Evolutionary conservation across 2,888 invertebrate genomes (phyloP).

Genomic region (Catocala sponsa): DNA sequence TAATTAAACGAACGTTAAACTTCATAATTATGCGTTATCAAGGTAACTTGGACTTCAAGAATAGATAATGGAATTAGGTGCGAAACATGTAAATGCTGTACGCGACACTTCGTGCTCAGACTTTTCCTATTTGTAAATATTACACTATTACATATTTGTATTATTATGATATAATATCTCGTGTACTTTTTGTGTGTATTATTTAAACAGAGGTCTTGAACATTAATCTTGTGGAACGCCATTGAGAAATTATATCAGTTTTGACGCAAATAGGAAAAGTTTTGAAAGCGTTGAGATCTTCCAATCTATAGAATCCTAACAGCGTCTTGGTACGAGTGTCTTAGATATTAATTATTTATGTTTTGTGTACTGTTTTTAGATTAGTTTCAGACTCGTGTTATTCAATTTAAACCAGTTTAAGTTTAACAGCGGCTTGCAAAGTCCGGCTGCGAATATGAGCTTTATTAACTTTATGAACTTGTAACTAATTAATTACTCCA

Average conservation of each 20-base stretch:
- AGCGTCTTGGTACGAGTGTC: constrained; percentile 87
- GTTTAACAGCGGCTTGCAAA: constrained; percentile 34
- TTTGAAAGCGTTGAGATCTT: constrained; percentile 61
- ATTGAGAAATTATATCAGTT: constrained; percentile 12
- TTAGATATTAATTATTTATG: constrained; percentile 76
- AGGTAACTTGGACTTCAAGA: constrained; percentile 87
- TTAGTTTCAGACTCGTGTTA: constrained; percentile 65
- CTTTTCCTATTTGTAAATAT: constrained; percentile 60
- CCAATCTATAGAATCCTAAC: constrained; percentile 75
- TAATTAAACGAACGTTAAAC: constrained; percentile 58
- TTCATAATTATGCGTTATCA: constrained; percentile 58
- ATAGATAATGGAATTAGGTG: constrained; percentile 85
- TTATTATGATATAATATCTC: constrained; percentile 29
- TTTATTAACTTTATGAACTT: constrained; percentile 41
- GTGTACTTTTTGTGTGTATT: constrained; percentile 25
- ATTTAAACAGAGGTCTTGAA: constrained; percentile 14
- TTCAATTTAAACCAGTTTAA: constrained; percentile 52
- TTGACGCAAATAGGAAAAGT: constrained; percentile 58
- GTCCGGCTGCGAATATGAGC: constrained; percentile 25
- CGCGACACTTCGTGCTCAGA: constrained; percentile 54
- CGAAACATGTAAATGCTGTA: constrained; percentile 83
- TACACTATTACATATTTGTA: constrained; percentile 27
- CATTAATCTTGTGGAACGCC: constrained; percentile 26
- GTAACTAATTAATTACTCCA: constrained; percentile 36
- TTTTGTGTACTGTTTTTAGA: constrained; percentile 61